Evolutionary conservation across 2,797 vertebrate species (phyloP).

Genomic region (Cygnus olor): DNA sequence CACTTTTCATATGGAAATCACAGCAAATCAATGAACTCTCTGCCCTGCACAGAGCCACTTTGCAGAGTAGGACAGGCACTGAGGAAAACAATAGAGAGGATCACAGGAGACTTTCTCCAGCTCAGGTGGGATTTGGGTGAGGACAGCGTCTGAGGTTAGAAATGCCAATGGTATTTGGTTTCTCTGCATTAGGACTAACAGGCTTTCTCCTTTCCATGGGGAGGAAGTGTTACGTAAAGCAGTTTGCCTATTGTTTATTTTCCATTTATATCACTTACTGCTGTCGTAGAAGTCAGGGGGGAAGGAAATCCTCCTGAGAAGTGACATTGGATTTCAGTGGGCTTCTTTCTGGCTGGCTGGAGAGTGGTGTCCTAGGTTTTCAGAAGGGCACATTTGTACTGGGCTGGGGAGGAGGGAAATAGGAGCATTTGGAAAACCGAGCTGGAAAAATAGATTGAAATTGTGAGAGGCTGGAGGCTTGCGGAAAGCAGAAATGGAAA

Average conservation of each 20-base stretch:
- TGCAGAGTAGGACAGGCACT: neutral
- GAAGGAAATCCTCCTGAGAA: slow-evolving; percentile 57
- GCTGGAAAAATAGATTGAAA: slow-evolving; percentile 44
- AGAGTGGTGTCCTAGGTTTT: neutral
- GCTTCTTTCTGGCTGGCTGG: neutral
- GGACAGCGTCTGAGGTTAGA: neutral
- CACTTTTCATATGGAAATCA: neutral
- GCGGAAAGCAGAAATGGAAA: slow-evolving; percentile 61
- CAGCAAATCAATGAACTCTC: neutral
- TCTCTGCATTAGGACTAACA: neutral
- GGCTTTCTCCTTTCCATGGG: neutral
- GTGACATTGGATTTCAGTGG: neutral
- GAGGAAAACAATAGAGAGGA: neutral
- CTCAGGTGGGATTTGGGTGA: neutral
- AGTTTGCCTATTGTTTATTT: slow-evolving; percentile 4
- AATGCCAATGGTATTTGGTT: neutral
- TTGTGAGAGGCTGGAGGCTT: slow-evolving; percentile 3
- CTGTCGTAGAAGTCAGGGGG: neutral
- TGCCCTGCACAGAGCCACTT: neutral
- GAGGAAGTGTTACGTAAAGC: slow-evolving; percentile 4
- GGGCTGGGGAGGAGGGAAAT: neutral
- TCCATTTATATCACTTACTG: neutral
- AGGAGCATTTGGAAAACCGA: slow-evolving; percentile 21
- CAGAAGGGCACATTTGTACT: neutral
- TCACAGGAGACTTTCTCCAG: neutral